Conservation (phyloP, 2,888 invertebrate species). For the Hirtodrosophila duncani region DNA sequence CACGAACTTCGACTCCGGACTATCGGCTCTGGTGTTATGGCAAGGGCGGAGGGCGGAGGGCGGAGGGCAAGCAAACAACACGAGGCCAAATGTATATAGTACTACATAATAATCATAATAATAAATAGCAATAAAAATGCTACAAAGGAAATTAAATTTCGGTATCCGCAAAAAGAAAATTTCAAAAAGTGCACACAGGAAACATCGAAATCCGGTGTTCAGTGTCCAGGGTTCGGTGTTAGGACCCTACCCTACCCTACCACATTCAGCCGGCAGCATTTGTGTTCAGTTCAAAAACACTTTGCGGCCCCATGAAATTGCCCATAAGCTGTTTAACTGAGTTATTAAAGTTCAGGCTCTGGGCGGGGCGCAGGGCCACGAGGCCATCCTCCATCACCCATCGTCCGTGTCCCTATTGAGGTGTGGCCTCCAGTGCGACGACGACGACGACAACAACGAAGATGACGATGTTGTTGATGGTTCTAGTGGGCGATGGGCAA, state of each 20-base stretch:
- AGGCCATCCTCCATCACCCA: neutral
- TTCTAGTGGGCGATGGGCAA: too few species aligned
- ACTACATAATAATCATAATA: slow-evolving; percentile 47
- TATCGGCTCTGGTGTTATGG: too few species aligned
- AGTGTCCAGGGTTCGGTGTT: too few species aligned
- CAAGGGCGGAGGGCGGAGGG: neutral
- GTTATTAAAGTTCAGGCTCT: slow-evolving; percentile 31
- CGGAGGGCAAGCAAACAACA: slow-evolving; percentile 6
- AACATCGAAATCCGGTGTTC: slow-evolving; percentile 6
- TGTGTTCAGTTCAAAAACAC: slow-evolving; percentile 5
- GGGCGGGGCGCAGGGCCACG: neutral
- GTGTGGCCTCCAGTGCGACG: too few species aligned
- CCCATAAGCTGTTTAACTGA: slow-evolving; percentile 50
- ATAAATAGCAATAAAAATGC: slow-evolving; percentile 42
- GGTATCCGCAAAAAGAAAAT: slow-evolving; percentile 39
- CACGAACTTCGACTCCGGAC: too few species aligned
- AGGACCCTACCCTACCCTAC: too few species aligned
- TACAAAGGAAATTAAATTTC: slow-evolving; percentile 48
- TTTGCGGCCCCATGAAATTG: slow-evolving; percentile 35
- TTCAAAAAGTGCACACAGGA: slow-evolving; percentile 38
- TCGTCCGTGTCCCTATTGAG: too few species aligned
- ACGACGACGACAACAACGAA: too few species aligned
- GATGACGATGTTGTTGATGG: too few species aligned
- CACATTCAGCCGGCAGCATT: neutral
- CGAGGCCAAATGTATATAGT: slow-evolving; percentile 7